phyloP scores from a whole-genome alignment of 2,797 vertebrate species.

The Potorous gilbertii region DNA sequence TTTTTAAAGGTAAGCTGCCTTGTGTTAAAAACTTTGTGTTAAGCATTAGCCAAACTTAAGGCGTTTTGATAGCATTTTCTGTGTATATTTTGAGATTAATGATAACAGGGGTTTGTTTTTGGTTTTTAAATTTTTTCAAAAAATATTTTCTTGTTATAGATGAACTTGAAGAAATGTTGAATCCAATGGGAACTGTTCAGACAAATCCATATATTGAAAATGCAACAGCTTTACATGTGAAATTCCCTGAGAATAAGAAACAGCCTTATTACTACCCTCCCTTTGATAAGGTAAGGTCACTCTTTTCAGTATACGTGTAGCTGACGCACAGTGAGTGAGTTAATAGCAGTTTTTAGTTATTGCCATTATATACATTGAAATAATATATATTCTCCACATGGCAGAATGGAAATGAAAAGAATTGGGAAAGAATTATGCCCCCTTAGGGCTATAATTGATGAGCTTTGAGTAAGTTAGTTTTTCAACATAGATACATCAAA shows the following conservation, averaged over 20 bases:
- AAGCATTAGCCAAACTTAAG: conserved; percentile 39
- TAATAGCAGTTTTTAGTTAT: not conserved
- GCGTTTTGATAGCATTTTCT: conserved; percentile 9
- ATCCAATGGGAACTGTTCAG: conserved; percentile 98
- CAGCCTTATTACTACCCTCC: conserved; percentile 92
- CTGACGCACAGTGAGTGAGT: not conserved
- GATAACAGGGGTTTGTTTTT: conserved; percentile 29
- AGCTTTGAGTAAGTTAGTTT: not conserved
- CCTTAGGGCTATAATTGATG: not conserved
- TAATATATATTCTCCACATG: not conserved
- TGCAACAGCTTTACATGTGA: conserved; percentile 94
- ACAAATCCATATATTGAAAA: conserved; percentile 98
- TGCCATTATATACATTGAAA: not conserved
- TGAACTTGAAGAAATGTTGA: conserved; percentile 99
- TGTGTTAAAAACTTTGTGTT: conserved; percentile 45
- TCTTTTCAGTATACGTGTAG: not conserved
- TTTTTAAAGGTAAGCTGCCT: not conserved
- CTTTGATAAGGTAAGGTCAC: conserved; percentile 94
- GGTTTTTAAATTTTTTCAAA: conserved; percentile 45
- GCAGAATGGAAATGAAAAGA: conserved; percentile 1
- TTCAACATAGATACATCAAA: not conserved
- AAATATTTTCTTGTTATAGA: conserved; percentile 86
- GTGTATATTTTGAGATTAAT: not conserved
- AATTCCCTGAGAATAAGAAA: conserved; percentile 91
- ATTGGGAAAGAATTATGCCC: not conserved